Conservation (phyloP, 1,140 invertebrate genomes). For the Trichomalopsis sarcophagae region DNA sequence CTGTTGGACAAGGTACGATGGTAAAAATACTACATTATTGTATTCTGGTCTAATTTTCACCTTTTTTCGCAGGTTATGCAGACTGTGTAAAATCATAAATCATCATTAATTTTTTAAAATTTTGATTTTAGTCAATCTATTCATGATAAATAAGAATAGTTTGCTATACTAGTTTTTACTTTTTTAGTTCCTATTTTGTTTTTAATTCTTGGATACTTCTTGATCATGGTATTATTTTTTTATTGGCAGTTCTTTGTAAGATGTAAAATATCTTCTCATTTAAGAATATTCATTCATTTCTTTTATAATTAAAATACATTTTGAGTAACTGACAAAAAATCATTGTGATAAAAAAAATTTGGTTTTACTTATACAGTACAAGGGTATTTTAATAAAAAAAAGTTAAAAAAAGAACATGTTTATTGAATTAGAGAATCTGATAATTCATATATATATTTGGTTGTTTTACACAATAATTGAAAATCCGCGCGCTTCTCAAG, state of each 20-base stretch:
- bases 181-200: background rate
- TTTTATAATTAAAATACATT: background rate
- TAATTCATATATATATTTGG: too few relatives aligned
- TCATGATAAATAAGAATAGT: background rate
- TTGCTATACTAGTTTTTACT: too few relatives aligned
- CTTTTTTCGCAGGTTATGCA: slow-evolving; percentile 2
- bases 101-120: background rate
- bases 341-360: background rate
- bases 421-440: too few relatives aligned
- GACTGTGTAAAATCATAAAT: background rate
- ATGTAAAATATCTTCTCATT: background rate
- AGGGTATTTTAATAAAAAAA: background rate
- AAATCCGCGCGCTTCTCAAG: background rate
- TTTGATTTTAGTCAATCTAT: background rate
- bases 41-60: background rate
- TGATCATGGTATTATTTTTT: background rate
- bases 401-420: background rate
- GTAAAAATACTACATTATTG: background rate
- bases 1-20: background rate
- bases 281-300: background rate
- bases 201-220: background rate
- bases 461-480: too few relatives aligned
- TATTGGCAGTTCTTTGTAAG: too few relatives aligned
- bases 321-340: background rate
- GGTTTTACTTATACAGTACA: background rate